These are phyloP conservation scores for Dendrolimus kikuchii DNA, from an alignment of 1,140 invertebrate genomes.

Conservation along the genomic window DNA sequence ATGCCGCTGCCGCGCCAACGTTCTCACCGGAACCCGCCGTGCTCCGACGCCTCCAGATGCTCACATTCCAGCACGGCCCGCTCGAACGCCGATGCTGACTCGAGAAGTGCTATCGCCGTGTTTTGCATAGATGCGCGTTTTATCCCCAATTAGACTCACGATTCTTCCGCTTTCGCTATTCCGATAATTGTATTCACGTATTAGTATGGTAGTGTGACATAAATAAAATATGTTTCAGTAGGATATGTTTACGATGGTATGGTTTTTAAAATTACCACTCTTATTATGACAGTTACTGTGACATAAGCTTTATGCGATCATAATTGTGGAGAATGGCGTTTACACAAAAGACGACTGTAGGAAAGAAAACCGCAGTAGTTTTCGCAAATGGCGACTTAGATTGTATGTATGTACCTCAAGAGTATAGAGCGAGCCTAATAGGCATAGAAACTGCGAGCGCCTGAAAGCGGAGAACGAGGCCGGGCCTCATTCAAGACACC, in stretches of 20 bases:
- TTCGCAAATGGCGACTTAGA: conserved; percentile 19
- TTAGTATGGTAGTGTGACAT: conserved; percentile 10
- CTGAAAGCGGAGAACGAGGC: conserved; percentile 49
- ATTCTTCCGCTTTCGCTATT: conserved; percentile 26
- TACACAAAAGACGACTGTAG: no score
- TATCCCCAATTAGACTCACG: conserved; percentile 32
- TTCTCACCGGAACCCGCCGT: conserved; percentile 65
- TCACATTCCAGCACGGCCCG: conserved; percentile 64
- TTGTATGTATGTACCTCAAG: conserved; percentile 10
- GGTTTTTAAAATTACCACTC: conserved; percentile 27
- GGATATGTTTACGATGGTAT: conserved; percentile 62
- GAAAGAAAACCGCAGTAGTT: conserved; percentile 5
- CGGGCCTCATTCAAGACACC: conserved; percentile 48
- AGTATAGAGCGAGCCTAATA: conserved; percentile 22
- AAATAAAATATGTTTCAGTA: conserved; percentile 21
- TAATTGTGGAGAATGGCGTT: no score
- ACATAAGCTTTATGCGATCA: conserved; percentile 1
- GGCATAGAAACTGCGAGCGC: conserved; percentile 24
- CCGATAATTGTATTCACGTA: conserved; percentile 16
- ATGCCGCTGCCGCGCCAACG: conserved; percentile 60
- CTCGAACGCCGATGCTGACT: conserved; percentile 59
- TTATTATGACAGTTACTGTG: conserved; percentile 1
- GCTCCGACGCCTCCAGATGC: conserved; percentile 54
- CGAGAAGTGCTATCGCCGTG: conserved; percentile 61
- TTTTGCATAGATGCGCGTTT: conserved; percentile 64